A percentile compares a stretch with the other conserved stretches of the same genome.
These are phyloP conservation scores for Drosophila nigritarsus DNA, from an alignment of 2,888 invertebrate species.

Conservation along the genomic window DNA sequence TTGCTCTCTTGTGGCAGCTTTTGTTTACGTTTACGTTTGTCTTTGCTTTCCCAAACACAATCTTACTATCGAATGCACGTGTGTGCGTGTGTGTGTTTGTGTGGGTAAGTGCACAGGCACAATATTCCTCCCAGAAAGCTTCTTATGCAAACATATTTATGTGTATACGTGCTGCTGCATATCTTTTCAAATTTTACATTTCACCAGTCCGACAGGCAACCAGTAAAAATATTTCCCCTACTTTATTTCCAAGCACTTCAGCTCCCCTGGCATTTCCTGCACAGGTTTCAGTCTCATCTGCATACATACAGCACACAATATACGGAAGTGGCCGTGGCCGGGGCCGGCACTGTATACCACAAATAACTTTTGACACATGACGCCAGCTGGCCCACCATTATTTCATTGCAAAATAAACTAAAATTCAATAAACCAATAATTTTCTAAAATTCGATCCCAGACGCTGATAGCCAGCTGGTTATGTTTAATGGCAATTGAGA, in stretches of 20 bases:
- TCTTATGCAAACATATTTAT: constrained; percentile 69
- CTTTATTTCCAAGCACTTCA: constrained; percentile 36
- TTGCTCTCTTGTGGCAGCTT: constrained; percentile 57
- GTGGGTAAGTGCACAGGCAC: constrained; percentile 32
- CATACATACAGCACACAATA: constrained; percentile 27
- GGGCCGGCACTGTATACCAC: constrained; percentile 30
- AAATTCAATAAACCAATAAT: constrained; percentile 42
- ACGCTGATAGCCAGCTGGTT: neutral
- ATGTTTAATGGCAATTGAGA: neutral
- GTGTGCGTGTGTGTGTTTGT: constrained; percentile 11
- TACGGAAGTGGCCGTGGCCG: neutral
- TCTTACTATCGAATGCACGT: constrained; percentile 27
- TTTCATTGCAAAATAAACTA: constrained; percentile 29
- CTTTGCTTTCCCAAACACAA: constrained; percentile 27
- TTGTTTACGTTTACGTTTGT: constrained; percentile 40
- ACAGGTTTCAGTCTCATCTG: constrained; percentile 40
- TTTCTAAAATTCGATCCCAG: constrained; percentile 33
- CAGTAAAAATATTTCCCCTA: constrained; percentile 49
- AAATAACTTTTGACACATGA: constrained; percentile 70
- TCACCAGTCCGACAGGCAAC: constrained; percentile 45
- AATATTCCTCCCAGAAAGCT: constrained; percentile 34
- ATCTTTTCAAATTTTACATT: constrained; percentile 67
- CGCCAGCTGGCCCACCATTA: constrained; percentile 47
- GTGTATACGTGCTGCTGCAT: constrained; percentile 70
- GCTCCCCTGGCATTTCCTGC: constrained; percentile 8